phyloP scores from a whole-genome alignment of 2,888 invertebrate genomes.

The Lypha dubia region DNA sequence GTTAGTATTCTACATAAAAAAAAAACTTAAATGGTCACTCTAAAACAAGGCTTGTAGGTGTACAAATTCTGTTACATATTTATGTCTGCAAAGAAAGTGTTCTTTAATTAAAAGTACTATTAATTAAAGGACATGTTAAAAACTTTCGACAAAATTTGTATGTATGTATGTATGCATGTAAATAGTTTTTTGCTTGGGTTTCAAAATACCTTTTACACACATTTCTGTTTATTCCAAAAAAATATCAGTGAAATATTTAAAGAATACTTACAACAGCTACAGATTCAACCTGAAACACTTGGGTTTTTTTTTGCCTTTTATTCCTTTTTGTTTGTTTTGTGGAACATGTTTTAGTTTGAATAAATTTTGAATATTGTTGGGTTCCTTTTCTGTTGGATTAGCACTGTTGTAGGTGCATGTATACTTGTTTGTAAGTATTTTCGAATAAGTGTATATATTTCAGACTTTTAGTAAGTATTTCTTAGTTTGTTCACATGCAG shows the following conservation, averaged over 20 bases:
- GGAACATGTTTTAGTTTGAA: constrained; percentile 26
- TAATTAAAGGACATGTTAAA: neutral
- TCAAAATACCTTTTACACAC: no score
- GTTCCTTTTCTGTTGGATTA: constrained; percentile 18
- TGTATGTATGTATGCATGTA: neutral
- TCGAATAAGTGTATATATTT: neutral
- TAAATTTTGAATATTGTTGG: constrained; percentile 20
- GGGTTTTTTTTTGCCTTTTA: neutral
- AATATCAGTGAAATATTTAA: neutral
- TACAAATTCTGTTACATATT: no score
- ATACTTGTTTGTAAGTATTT: neutral
- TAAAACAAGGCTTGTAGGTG: neutral
- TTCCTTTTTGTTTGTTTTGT: neutral
- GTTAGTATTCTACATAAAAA: no score
- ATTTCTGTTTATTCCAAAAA: no score
- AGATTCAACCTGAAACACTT: constrained; percentile 45
- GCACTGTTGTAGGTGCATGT: neutral
- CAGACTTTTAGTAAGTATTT: constrained; percentile 6
- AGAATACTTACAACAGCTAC: constrained; percentile 37
- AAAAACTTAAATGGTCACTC: neutral
- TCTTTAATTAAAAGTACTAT: no score
- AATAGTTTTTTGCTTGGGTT: neutral
- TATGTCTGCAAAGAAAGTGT: no score
- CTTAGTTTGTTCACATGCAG: constrained; percentile 51
- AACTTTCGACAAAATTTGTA: no score